Evolutionary conservation across 1,140 invertebrate species (phyloP).

Genomic region (Zaprionus vittiger): DNA sequence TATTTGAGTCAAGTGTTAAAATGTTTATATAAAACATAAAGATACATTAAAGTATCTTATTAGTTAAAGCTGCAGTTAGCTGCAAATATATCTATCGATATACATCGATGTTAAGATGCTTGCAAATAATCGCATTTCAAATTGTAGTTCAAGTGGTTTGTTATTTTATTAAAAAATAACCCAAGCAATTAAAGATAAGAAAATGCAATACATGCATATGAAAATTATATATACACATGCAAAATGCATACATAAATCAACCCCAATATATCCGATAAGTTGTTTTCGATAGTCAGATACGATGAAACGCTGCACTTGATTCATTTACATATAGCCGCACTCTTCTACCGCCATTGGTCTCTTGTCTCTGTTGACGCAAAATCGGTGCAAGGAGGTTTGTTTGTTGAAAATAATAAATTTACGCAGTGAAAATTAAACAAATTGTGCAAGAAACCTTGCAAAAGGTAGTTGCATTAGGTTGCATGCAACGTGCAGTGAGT

Average conservation of each 20-base stretch:
- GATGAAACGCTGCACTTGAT: constrained; percentile 16
- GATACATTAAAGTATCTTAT: neutral
- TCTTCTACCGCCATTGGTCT: constrained; percentile 62
- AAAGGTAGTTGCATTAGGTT: constrained; percentile 23
- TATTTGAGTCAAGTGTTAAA: neutral
- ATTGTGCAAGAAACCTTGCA: constrained; percentile 26
- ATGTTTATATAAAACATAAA: neutral
- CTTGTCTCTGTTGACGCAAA: constrained; percentile 66
- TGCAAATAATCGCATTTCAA: neutral
- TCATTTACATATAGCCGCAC: constrained; percentile 47
- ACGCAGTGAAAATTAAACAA: constrained; percentile 17
- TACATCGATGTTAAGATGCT: neutral
- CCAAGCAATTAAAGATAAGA: neutral
- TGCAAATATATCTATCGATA: neutral
- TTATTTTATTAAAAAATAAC: neutral
- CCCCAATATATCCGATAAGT: constrained; percentile 22
- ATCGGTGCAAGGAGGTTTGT: constrained; percentile 44
- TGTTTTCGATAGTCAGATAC: neutral
- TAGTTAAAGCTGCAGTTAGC: neutral
- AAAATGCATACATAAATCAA: constrained; percentile 2
- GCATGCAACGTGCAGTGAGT: constrained; percentile 48
- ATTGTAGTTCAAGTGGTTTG: neutral
- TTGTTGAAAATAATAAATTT: constrained; percentile 38
- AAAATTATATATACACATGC: neutral
- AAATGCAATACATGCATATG: neutral